Evolutionary conservation across 2,797 vertebrate genomes (phyloP).

Genomic region (Manis pentadactyla): DNA sequence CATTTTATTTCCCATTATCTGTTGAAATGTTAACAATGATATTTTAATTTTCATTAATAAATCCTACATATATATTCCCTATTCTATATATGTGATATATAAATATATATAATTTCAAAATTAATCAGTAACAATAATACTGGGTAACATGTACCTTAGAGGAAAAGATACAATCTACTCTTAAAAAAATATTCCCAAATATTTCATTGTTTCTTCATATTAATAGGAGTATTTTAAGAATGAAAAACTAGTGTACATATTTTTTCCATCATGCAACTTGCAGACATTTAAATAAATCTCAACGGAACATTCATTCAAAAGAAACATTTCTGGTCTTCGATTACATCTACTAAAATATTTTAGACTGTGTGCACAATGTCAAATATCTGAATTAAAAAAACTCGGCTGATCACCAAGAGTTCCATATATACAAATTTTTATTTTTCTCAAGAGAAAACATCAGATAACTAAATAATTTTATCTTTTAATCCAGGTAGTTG

Average conservation of each 20-base stretch:
- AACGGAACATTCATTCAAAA: slow-evolving; percentile 22
- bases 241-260: not conserved
- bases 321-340: slow-evolving; percentile 48
- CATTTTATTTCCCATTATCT: slow-evolving; percentile 18
- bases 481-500: slow-evolving; percentile 37
- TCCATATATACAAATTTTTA: not conserved
- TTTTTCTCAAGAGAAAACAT: not conserved
- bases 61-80: not conserved
- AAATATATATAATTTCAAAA: slow-evolving; percentile 38
- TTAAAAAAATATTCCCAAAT: not conserved
- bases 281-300: slow-evolving; percentile 46
- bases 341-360: not conserved
- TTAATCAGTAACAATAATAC: not conserved
- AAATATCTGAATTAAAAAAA: slow-evolving; percentile 49
- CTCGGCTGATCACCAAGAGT: slow-evolving; percentile 8
- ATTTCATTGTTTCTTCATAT: slow-evolving; percentile 57
- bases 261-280: slow-evolving; percentile 28
- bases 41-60: slow-evolving; percentile 53
- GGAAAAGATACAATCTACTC: slow-evolving; percentile 25
- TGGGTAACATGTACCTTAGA: slow-evolving; percentile 33
- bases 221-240: slow-evolving; percentile 37
- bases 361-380: not conserved
- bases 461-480: slow-evolving; percentile 35
- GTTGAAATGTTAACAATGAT: slow-evolving; percentile 25
- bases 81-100: not conserved